Conservation (phyloP, 2,888 invertebrate genomes). For the Operophtera brumata region DNA sequence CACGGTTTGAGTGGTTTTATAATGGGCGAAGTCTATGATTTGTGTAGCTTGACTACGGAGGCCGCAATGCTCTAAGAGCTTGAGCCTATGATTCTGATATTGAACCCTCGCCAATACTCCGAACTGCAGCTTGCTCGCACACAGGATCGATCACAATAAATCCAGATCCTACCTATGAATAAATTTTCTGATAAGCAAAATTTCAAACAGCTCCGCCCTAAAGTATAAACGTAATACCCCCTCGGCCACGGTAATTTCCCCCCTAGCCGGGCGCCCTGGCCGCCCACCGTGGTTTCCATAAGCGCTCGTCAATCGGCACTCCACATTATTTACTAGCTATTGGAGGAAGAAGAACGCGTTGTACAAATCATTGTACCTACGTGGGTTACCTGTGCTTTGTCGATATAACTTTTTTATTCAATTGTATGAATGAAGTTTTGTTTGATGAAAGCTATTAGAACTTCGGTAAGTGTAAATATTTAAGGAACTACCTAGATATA, state of each 20-base stretch:
- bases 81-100: no score
- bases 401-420: background rate
- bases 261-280: conserved; percentile 34
- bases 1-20: no score
- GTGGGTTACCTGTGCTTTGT: background rate
- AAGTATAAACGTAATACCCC: background rate
- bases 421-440: background rate
- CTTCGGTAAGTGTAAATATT: conserved; percentile 6
- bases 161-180: no score
- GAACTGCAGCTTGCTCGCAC: no score
- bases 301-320: conserved; percentile 26
- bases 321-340: conserved; percentile 41
- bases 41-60: no score
- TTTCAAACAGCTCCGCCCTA: no score
- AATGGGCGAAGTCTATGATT: no score
- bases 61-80: no score
- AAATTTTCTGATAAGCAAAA: no score
- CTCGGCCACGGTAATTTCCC: conserved; percentile 10
- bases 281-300: conserved; percentile 44
- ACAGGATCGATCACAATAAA: no score
- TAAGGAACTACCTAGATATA: no score
- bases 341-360: conserved; percentile 32
- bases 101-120: no score
- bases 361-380: background rate
- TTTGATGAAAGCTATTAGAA: background rate